Percentiles rank a stretch among this genome's conserved stretches.
Evolutionary conservation across 2,113 vertebrate genomes (phyloP).

Genomic region (Choloepus hoffmanni): DNA sequence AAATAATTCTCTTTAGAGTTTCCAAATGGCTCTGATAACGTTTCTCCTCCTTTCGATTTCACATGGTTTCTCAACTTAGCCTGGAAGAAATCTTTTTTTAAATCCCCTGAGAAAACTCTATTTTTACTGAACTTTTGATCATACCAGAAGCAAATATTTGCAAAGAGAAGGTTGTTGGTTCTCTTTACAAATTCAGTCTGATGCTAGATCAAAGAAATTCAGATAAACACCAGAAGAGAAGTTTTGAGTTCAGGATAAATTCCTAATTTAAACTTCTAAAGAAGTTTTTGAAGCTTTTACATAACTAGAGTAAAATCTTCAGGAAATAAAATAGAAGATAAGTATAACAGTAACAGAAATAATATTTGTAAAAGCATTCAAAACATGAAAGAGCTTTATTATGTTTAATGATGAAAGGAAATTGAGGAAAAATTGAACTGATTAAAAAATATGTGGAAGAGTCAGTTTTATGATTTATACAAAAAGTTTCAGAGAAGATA

Average conservation of each 20-base stretch:
- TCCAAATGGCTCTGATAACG: not conserved
- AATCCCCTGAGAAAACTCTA: constrained; percentile 42
- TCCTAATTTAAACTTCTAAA: constrained; percentile 66
- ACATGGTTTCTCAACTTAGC: not conserved
- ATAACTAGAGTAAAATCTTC: constrained; percentile 52
- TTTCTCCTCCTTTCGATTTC: not conserved
- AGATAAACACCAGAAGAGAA: constrained; percentile 45
- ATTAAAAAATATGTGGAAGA: not conserved
- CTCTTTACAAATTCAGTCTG: constrained; percentile 65
- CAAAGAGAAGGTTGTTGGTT: constrained; percentile 38
- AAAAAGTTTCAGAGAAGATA: not conserved
- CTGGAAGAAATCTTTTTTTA: constrained; percentile 42
- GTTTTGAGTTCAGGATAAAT: constrained; percentile 63
- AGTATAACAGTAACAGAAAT: not conserved
- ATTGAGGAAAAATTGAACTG: not conserved
- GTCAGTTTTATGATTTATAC: not conserved
- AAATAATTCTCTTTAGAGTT: not conserved
- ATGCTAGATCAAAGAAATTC: constrained; percentile 75
- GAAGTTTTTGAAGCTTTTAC: constrained; percentile 51
- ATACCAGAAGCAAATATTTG: constrained; percentile 62
- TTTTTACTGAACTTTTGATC: constrained; percentile 68
- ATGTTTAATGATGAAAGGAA: not conserved
- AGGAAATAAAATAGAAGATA: constrained; percentile 15
- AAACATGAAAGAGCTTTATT: not conserved
- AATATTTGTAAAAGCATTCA: not conserved